Evolutionary conservation across 1,140 invertebrate species (phyloP), one percentile per base, ranked within the genome.

Genomic region (Pogonomyrmex californicus): DNA sequence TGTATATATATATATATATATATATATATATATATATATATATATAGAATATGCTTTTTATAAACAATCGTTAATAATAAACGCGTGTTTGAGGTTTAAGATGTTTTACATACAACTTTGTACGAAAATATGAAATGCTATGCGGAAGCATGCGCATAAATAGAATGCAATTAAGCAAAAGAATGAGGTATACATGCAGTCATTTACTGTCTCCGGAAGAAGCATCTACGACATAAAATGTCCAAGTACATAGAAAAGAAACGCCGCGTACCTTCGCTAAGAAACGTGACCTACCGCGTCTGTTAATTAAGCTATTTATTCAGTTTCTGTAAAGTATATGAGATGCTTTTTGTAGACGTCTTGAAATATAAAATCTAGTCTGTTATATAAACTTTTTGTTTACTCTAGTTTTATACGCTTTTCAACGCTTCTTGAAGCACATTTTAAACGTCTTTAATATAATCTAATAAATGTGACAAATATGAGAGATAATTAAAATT

Each of bases 111-210:
- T 6, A 17, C 12, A 33, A 60, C 56, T 36, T 75, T 75, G 54
- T 49, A 83, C 7, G 54, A 60, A 56, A 58, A 33, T n/a, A 36
- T 75, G 36, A 81, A 68, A 81, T 56, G 30, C 51, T 65, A 51
- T 12, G 17, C n/a, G 41, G 14, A 44, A 54, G 41, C 81, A 49
- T 47, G 56, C 38, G 23, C 56, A 62, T 86, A 78, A 87, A 88
- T 63, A 71, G 56, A 33, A 4, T 23, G 78, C 83, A 87, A 91
- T 91, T 91, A 91, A 82, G 60, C 60, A 62, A 66, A 89, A 87
- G 86, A 89, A 88, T 91, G 77, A 76, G 68, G 68, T 60, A 66
- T 75, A 82, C 83, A 85, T 82, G 77, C 76, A 47, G 12, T 36
- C 83, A 47, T 73, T 89, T 88, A 88, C 49, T 86, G 85, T 78